Base-by-base conservation (phyloP, 2,797 vertebrate species). In the Propithecus perrieri region DNA sequence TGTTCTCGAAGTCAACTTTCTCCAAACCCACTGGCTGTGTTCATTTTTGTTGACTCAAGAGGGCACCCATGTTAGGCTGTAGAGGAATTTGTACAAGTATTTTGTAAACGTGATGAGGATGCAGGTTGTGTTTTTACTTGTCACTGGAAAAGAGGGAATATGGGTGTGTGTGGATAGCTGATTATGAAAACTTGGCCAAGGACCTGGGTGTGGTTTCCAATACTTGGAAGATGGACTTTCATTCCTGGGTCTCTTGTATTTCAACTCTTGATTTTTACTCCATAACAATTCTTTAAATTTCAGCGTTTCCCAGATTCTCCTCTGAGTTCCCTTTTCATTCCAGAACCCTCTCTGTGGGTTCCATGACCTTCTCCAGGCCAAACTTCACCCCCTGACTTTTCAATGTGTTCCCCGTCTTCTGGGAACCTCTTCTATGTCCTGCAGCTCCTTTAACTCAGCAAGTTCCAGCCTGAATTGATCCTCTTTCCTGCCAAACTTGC, bases 391-490 rank as follows among this genome's bases (percentile, higher is more conserved):
- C 18, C 78, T 41, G 83, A 80, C 41, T 72, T 92, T 63, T 50
- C 43, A 69, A 43, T 63, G 28, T 63, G 11, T 18, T 80, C 89
- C 57, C 30, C 87, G 48, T 65, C 63, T 92, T 80, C 75, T 84
- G 93, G 81, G 59, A 94, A 14, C 26, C 30, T 86, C 11, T 26
- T 85, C 59, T 75, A 26, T 78, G 24, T 50, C 28, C n/a, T 91
- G 14, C 3, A 91, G 74, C 35, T 89, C 7, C 79, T 81, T 78
- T 84, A 86, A 85, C 63, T 93, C 13, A 43, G 80, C 97, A 97
- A 96, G 93, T 95, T 85, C 43, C n/a, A 96, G 94, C 97, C 87
- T 97, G 97, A 97, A 74, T 28, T 7, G 35, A 78, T 91, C 61
- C 46, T 59, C 50, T 93, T 97, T 89, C 89, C 57, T 97, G 97